phyloP scores from a whole-genome alignment of 2,113 vertebrate genomes.

The Mormyrus iriodes region DNA sequence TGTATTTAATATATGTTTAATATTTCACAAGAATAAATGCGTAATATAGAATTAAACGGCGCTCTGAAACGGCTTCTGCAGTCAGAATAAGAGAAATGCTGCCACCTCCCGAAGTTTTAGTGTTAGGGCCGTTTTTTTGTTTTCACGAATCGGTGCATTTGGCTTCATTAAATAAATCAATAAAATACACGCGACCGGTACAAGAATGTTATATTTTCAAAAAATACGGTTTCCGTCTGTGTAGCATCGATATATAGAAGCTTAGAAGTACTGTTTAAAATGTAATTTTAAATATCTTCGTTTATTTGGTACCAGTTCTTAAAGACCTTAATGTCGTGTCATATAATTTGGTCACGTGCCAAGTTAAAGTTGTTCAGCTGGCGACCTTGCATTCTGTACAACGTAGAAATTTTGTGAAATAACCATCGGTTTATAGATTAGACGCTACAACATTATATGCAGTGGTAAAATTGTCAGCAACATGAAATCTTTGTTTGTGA shows the following conservation, averaged over 20 bases:
- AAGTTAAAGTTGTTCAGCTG: background rate
- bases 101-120: background rate
- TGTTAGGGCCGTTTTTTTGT: background rate
- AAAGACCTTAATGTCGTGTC: background rate
- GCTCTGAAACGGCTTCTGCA: background rate
- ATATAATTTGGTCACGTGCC: background rate
- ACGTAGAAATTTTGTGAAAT: background rate
- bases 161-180: background rate
- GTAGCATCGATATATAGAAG: background rate
- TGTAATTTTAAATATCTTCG: background rate
- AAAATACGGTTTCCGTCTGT: background rate
- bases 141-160: background rate
- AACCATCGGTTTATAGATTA: background rate
- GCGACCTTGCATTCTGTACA: background rate
- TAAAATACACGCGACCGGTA: background rate
- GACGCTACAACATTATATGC: background rate
- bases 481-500: background rate
- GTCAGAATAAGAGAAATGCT: background rate
- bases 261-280: background rate
- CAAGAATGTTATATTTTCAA: background rate
- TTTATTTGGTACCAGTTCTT: background rate
- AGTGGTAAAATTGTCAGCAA: background rate
- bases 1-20: background rate
- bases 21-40: background rate
- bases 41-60: background rate